Evolutionary conservation across 2,888 invertebrate species (phyloP), one percentile per base, ranked within the genome.

Genomic region (Adelognathus sp.): DNA sequence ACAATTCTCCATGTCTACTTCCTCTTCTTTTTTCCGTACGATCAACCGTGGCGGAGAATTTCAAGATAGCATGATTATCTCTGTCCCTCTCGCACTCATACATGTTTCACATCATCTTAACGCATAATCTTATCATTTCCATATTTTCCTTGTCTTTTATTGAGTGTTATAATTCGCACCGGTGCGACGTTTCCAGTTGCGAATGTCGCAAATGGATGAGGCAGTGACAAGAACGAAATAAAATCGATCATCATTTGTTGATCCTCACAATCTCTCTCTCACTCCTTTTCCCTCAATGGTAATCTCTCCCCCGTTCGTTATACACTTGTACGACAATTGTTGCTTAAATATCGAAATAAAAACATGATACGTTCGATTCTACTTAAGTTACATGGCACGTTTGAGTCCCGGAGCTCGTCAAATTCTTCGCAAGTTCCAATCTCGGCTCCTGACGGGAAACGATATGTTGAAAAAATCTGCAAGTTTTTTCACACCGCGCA

Each of bases 321-420:
- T 6, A 33, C 50, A 31, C 33, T 18, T 24, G 14, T 50, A 60
- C 54, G 29, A 52, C 39, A 46, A 39, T 61, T n/a, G n/a, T 52
- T 36, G 14, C 11, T 50, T 41, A 33, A 33, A 33, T 46, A 33
- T 39, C 33, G 36, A n/a, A 56, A 39, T 9, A 14, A 16, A 56
- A 52, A 70, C 63, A 64, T 70, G 31, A 69, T 63, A 63, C 54
- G 71, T 70, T 33, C 36, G 61, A 50, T 67, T 61, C 77, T 80
- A 81, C 76, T 76, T 81, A 81, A 82, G 72, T 81, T 81, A 81
- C 64, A 81, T 82, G 82, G 82, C 82, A 83, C 81, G 70, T 75
- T 79, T 72, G 63, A 75, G 71, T 67, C 58, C 63, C 64, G 46
- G 39, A 64, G 27, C 16, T 50, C 24, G 44, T 44, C 11, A 21